Base-by-base conservation (phyloP, 2,113 vertebrate genomes). In the Perca schrenkii region DNA sequence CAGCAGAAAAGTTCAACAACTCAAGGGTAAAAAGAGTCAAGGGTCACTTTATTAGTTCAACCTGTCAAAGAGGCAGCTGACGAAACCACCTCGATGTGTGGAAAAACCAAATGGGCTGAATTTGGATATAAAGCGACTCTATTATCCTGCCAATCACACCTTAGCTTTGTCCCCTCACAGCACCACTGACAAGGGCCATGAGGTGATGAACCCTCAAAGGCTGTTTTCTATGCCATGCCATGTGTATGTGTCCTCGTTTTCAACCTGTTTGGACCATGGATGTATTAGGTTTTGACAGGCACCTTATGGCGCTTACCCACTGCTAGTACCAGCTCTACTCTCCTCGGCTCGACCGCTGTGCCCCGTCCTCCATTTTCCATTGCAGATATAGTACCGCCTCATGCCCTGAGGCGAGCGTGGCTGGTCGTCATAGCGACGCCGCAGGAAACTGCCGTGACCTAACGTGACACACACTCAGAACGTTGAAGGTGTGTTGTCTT, bases 31-130 rank as follows among this genome's bases (percentile, higher is more conserved):
- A 77, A 84, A 75, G 82, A 84, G 91, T 88, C 85, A 86, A 63
- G 86, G 66, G 82, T 85, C 11, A 34, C 83, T 84, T 92, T 86
- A 81, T 75, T 69, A 88, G 81, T 86, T 83, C 80, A 77, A 28
- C 77, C 34, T 79, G 53, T 86, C 80, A 63, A 68, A 70, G 73
- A 65, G 60, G 60, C 40, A 31, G 86, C 70, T 86, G 86, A 89
- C 80, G 66, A 79, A 73, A 83, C 58, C 74, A 74, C 70, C 50
- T 64, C 13, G 36, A 88, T 56, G 40, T 61, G 21, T 52, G 34
- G 36, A 40, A 58, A 76, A 46, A 67, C 58, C 52, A 77, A 79
- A 84, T 11, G 69, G 69, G 72, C 65, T 74, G 65, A 53, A 56
- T 78, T 36, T 78, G 80, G 87, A 86, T 83, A 62, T 69, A 79